phyloP scores from a whole-genome alignment of 2,113 vertebrate species.

The Odontesthes bonariensis region DNA sequence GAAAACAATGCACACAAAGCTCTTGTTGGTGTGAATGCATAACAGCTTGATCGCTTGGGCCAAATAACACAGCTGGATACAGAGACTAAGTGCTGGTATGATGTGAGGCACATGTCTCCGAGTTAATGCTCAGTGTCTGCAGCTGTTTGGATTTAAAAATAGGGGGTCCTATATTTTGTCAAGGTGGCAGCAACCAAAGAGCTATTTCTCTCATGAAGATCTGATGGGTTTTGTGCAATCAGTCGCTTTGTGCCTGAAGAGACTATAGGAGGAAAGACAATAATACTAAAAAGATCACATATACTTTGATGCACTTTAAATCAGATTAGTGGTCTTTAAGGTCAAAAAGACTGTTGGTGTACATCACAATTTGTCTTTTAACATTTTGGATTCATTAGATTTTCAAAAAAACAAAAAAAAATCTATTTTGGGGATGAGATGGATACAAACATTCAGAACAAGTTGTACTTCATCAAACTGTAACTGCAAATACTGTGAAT shows the following conservation, averaged over 20 bases:
- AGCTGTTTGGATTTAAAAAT: slow-evolving; percentile 65
- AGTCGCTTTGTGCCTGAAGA: slow-evolving; percentile 26
- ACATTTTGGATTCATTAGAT: not conserved
- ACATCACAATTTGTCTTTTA: slow-evolving; percentile 6
- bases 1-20: slow-evolving; percentile 36
- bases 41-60: slow-evolving; percentile 47
- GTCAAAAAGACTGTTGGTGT: slow-evolving; percentile 20
- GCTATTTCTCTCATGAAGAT: slow-evolving; percentile 52
- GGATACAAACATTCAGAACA: not conserved
- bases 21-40: slow-evolving; percentile 33
- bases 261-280: slow-evolving; percentile 17
- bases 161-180: slow-evolving; percentile 34
- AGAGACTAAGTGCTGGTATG: slow-evolving; percentile 40
- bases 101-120: slow-evolving; percentile 59
- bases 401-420: not conserved
- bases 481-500: not conserved
- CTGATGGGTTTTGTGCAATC: slow-evolving; percentile 46
- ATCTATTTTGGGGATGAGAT: too few relatives aligned
- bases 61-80: slow-evolving; percentile 57
- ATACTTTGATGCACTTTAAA: slow-evolving; percentile 28
- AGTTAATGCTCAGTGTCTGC: slow-evolving; percentile 55
- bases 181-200: slow-evolving; percentile 42
- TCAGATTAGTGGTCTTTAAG: slow-evolving; percentile 16
- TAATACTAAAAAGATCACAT: slow-evolving; percentile 8
- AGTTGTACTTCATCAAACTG: not conserved